phyloP scores from a whole-genome alignment of 2,888 invertebrate species.

The Parthenolecanium corni region DNA sequence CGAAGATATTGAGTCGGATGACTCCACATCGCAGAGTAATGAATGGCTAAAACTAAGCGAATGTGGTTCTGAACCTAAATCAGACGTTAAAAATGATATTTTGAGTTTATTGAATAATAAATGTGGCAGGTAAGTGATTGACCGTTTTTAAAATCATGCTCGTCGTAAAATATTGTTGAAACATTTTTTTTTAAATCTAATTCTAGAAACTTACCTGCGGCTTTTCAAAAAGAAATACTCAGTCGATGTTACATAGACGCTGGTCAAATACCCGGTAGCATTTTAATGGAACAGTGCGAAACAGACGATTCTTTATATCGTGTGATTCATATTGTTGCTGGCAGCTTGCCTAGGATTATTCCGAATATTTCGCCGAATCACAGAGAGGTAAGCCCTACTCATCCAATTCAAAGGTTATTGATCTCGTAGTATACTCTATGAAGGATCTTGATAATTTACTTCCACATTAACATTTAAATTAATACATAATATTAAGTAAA shows the following conservation, averaged over 20 bases:
- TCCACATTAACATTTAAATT: too few species aligned
- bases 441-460: neutral
- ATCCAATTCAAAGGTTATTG: neutral
- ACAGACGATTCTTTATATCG: constrained; percentile 34
- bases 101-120: constrained; percentile 1
- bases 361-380: constrained; percentile 57
- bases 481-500: too few species aligned
- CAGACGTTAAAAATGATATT: constrained; percentile 1
- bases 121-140: constrained; percentile 2
- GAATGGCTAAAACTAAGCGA: constrained; percentile 16
- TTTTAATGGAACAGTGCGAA: constrained; percentile 10
- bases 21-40: constrained; percentile 5
- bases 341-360: constrained; percentile 50
- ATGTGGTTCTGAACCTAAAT: neutral
- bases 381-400: constrained; percentile 41
- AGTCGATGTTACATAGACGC: constrained; percentile 41
- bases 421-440: neutral
- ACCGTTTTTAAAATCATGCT: neutral
- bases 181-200: neutral
- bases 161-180: neutral
- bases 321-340: constrained; percentile 44
- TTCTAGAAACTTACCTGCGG: constrained; percentile 43
- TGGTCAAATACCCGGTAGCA: constrained; percentile 5
- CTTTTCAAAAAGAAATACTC: constrained; percentile 47
- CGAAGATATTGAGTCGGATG: constrained; percentile 5